Percentiles rank a stretch among this genome's conserved stretches.
phyloP scores from a whole-genome alignment of 92 coral and sea anemone species.

The Paramuricea clavata region DNA sequence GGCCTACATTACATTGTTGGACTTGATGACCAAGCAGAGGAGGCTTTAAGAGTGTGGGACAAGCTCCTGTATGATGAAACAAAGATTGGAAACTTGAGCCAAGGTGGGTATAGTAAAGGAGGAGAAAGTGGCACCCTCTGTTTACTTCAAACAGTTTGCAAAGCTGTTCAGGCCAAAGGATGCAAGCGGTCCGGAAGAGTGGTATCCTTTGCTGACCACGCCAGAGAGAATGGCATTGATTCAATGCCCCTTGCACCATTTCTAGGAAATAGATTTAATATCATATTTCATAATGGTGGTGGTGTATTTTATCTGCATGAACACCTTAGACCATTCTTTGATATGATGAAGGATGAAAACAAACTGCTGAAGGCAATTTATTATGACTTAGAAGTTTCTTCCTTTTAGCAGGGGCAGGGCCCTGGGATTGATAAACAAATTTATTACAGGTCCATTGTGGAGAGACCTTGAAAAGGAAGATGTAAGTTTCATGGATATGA shows the following conservation, averaged over 20 bases:
- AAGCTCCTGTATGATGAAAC: slow-evolving; percentile 64
- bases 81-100: slow-evolving; percentile 46
- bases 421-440: slow-evolving; percentile 39
- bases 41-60: slow-evolving; percentile 63
- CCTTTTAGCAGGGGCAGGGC: slow-evolving; percentile 51
- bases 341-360: too few relatives aligned
- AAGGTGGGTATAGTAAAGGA: slow-evolving; percentile 33
- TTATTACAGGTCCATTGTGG: too few relatives aligned
- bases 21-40: slow-evolving; percentile 73
- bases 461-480: slow-evolving; percentile 38
- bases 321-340: slow-evolving; percentile 38
- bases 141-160: slow-evolving; percentile 61
- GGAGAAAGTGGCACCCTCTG: too few relatives aligned
- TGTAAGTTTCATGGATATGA: slow-evolving; percentile 37
- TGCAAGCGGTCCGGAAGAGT: slow-evolving; percentile 63
- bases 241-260: too few relatives aligned
- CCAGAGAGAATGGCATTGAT: slow-evolving; percentile 29
- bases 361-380: too few relatives aligned
- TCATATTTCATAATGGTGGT: too few relatives aligned
- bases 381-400: background rate
- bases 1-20: too few relatives aligned
- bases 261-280: too few relatives aligned
- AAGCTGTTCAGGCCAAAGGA: slow-evolving; percentile 68
- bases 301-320: slow-evolving; percentile 35
- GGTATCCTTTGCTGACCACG: background rate